phyloP scores from a whole-genome alignment of 2,888 invertebrate species.

The Melolontha melolontha region DNA sequence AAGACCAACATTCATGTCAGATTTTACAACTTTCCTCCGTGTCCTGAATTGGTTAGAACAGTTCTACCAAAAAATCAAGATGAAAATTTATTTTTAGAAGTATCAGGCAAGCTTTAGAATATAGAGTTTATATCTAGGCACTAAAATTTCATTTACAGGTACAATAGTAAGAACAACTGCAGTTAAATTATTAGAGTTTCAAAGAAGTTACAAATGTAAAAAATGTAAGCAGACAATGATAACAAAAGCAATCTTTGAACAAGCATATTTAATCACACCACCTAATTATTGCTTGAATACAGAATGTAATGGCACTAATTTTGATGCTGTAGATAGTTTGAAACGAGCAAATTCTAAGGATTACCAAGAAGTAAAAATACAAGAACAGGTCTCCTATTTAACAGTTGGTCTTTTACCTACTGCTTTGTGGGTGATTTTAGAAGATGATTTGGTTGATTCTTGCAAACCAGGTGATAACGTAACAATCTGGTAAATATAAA shows the following conservation, averaged over 20 bases:
- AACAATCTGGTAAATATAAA: slow-evolving; percentile 76
- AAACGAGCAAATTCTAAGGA: slow-evolving; percentile 78
- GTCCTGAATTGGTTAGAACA: slow-evolving; percentile 75
- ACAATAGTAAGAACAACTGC: slow-evolving; percentile 83
- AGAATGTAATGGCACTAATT: slow-evolving; percentile 71
- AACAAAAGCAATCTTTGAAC: slow-evolving; percentile 77
- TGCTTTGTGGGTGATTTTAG: slow-evolving; percentile 81
- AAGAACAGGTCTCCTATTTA: slow-evolving; percentile 82
- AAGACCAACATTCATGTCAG: slow-evolving; percentile 78
- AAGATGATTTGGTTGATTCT: slow-evolving; percentile 87
- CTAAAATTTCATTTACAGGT: slow-evolving; percentile 66
- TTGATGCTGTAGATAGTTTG: slow-evolving; percentile 68
- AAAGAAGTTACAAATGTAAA: slow-evolving; percentile 78
- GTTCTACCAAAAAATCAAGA: slow-evolving; percentile 79
- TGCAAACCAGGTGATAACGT: slow-evolving; percentile 93
- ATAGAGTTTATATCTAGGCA: not conserved
- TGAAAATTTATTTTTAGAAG: slow-evolving; percentile 78
- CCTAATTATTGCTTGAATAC: slow-evolving; percentile 71
- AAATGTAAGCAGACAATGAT: slow-evolving; percentile 80
- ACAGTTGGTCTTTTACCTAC: slow-evolving; percentile 80
- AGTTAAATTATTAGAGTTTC: slow-evolving; percentile 81
- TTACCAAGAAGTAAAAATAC: slow-evolving; percentile 89
- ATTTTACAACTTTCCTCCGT: slow-evolving; percentile 75
- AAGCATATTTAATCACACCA: slow-evolving; percentile 61
- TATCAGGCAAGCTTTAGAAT: slow-evolving; percentile 69